phyloP scores from a whole-genome alignment of 2,113 vertebrate species.

The Oreochromis spilurus region DNA sequence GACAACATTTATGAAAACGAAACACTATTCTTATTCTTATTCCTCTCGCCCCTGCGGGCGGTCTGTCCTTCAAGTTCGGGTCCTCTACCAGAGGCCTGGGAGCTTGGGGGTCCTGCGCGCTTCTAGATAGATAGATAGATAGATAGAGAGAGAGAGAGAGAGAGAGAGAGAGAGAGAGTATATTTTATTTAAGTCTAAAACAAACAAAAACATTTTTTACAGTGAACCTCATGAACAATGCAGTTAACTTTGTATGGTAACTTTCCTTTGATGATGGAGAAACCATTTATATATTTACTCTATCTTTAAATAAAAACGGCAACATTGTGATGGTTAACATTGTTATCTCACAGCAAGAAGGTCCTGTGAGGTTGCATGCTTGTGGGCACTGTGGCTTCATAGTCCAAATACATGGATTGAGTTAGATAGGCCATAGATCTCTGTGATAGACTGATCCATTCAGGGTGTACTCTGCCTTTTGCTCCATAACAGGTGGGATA shows the following conservation, averaged over 20 bases:
- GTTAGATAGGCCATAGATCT: neutral
- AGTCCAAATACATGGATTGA: neutral
- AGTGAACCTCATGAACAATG: neutral
- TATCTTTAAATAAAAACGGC: neutral
- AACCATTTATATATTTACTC: neutral
- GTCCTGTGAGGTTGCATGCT: neutral
- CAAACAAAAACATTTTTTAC: neutral
- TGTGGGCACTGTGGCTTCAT: neutral
- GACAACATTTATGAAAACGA: neutral
- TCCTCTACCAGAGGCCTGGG: neutral
- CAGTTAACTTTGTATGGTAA: neutral
- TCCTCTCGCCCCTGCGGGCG: neutral
- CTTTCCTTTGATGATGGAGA: neutral
- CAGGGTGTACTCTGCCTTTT: neutral
- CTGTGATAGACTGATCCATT: neutral
- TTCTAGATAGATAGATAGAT: accelerated
- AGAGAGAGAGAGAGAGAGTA: neutral
- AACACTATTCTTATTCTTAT: neutral
- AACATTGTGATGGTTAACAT: neutral
- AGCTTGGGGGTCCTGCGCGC: neutral
- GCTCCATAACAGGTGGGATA: neutral
- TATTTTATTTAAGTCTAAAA: neutral
- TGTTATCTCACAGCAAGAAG: neutral
- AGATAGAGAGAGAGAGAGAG: accelerated
- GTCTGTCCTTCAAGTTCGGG: neutral